Evolutionary conservation across 2,888 invertebrate species (phyloP), one percentile per base, ranked within the genome.

Genomic region (Gisinianus flammeolus): DNA sequence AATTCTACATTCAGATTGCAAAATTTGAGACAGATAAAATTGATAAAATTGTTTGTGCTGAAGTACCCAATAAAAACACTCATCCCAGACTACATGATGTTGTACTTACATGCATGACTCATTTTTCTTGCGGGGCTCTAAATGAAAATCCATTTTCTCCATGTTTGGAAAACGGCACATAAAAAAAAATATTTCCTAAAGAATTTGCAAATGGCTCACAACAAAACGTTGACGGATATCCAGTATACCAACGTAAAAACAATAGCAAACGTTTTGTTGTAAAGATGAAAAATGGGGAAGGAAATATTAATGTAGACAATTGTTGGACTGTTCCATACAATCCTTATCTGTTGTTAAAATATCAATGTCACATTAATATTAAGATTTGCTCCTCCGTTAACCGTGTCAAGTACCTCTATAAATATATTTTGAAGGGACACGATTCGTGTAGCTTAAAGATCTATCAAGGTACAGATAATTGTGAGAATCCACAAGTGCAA

Each of bases 101-200:
- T 67, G 54, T 76, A 16, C 19, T n/a, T 1, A 31, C 22, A 19
- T 24, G 2, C 16, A 76, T 30, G 44, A 33, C 68, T 16, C 76
- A 68, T 22, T 26, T 19, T 26, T 58, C 58, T 8, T 72, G 72
- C 31, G 33, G 26, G 6, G 26, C 62, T 16, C 12, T 16, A 12
- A 28, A 44, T 12, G 44, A 28, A 54, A 54, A 44, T 8, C 30
- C 28, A 28, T 28, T 30, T 19, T 24, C 56, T 0, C 71, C 71
- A 19, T 73, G 62, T 30, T 2, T 33, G 3, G 35, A 64, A 19
- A 28, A 33, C 6, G 28, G 44, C 0, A 30, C 12, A 31, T 76
- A 68, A 31, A 52, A 30, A 31, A 76, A 76, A 24, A 22, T 24
- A n/a, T 76, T 52, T 56, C 68, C 76, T 12, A 67, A 76, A 31